Evolutionary conservation across 2,888 invertebrate genomes (phyloP).

Genomic region (Camptogramma bilineatum): DNA sequence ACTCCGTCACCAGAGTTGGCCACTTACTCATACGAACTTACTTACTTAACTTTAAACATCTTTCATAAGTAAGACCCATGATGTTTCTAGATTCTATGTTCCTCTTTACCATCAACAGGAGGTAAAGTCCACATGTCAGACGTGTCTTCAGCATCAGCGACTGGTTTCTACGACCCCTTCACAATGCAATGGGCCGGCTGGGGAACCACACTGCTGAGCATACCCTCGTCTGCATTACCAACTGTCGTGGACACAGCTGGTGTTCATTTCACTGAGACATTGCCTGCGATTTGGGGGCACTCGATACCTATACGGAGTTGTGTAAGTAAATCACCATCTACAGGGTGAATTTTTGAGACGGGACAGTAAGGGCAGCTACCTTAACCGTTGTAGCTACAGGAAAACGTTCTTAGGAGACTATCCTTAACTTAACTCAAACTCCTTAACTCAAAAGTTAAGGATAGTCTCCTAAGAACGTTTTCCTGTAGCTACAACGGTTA

Average conservation of each 20-base stretch:
- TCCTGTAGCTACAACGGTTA: too few species aligned
- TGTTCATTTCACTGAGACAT: constrained; percentile 88
- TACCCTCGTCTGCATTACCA: constrained; percentile 92
- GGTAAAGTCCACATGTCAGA: constrained; percentile 91
- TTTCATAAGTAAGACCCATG: too few species aligned
- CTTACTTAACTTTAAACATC: too few species aligned
- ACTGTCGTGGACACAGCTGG: constrained; percentile 91
- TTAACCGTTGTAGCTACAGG: too few species aligned
- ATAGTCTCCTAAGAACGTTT: too few species aligned
- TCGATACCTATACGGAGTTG: constrained; percentile 91
- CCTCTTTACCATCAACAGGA: constrained; percentile 51
- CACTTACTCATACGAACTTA: too few species aligned
- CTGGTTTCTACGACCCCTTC: constrained; percentile 97
- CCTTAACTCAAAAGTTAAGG: too few species aligned
- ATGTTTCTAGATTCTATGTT: not conserved
- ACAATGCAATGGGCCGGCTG: constrained; percentile 93
- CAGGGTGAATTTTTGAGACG: too few species aligned
- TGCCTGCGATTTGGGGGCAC: constrained; percentile 89
- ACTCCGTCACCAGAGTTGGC: too few species aligned
- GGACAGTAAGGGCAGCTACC: too few species aligned
- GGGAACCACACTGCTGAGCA: constrained; percentile 88
- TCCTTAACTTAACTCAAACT: too few species aligned
- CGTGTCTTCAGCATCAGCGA: constrained; percentile 95
- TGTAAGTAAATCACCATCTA: constrained; percentile 79
- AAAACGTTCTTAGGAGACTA: too few species aligned